Percentiles rank a stretch among this genome's conserved stretches.
These are phyloP conservation scores for Copsychus sechellarum DNA, from an alignment of 2,113 vertebrate species.

Conservation along the genomic window DNA sequence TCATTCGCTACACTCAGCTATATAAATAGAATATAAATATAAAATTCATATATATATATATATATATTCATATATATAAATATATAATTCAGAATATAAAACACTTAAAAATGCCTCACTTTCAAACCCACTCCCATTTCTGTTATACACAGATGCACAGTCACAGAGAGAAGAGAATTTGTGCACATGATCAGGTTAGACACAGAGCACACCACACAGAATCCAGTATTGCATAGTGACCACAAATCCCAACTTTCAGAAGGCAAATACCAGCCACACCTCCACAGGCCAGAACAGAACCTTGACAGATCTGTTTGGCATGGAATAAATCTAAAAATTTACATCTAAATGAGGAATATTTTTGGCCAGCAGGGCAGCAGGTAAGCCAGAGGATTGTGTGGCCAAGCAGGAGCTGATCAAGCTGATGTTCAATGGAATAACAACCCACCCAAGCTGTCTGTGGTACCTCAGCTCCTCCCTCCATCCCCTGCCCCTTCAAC, in stretches of 20 bases:
- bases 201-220: background rate
- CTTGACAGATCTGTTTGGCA: background rate
- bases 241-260: background rate
- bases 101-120: background rate
- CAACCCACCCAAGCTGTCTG: background rate
- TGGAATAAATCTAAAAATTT: background rate
- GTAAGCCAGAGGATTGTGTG: background rate
- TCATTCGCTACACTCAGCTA: background rate
- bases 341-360: background rate
- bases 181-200: background rate
- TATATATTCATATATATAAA: too few relatives aligned
- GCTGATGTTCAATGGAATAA: background rate
- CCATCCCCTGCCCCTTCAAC: background rate
- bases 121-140: background rate
- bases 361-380: background rate
- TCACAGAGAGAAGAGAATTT: background rate
- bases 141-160: rapidly evolving
- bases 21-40: too few relatives aligned
- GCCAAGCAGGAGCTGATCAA: background rate
- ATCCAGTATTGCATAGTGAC: rapidly evolving
- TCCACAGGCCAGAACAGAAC: background rate
- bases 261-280: background rate
- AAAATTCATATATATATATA: too few relatives aligned
- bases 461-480: background rate
- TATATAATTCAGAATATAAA: background rate